A percentile compares a stretch with the other conserved stretches of the same genome.
Evolutionary conservation across 2,797 vertebrate species (phyloP).

Genomic region (Schizopygopsis malacanthus): DNA sequence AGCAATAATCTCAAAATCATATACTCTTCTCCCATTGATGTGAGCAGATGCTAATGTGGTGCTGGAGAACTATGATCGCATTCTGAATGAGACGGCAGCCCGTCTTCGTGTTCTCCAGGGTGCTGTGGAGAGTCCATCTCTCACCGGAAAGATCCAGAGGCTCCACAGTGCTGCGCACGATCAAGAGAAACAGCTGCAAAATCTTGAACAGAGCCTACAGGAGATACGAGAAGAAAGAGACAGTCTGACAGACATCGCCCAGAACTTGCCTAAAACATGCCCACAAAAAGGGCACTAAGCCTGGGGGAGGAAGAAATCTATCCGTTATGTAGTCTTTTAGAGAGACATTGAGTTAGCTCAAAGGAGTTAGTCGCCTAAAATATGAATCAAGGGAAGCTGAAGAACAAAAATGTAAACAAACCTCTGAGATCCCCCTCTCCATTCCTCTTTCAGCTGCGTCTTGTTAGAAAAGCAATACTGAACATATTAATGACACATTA

Average conservation of each 20-base stretch:
- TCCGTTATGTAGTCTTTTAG: background rate
- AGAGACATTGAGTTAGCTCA: background rate
- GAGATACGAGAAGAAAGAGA: slow-evolving; percentile 85
- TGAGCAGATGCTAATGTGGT: slow-evolving; percentile 70
- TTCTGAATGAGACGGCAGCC: slow-evolving; percentile 77
- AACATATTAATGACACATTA: background rate
- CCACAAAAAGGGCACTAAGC: slow-evolving; percentile 56
- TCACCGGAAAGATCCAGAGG: slow-evolving; percentile 80
- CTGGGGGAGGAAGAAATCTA: background rate
- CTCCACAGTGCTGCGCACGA: slow-evolving; percentile 78
- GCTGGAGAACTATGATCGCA: slow-evolving; percentile 66
- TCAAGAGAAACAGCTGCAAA: slow-evolving; percentile 80
- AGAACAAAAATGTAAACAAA: background rate
- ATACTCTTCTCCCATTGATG: background rate
- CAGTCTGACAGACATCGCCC: slow-evolving; percentile 88
- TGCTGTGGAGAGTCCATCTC: slow-evolving; percentile 74
- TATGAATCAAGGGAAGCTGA: background rate
- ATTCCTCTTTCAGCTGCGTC: background rate
- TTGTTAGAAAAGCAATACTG: background rate
- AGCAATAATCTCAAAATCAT: background rate
- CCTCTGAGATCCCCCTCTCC: background rate
- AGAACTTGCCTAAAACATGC: slow-evolving; percentile 84
- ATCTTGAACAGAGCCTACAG: slow-evolving; percentile 81
- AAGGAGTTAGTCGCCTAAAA: background rate
- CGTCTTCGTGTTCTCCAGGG: slow-evolving; percentile 79